Base-by-base conservation (phyloP, 2,797 vertebrate species). In the Chaenodraco wilsoni region DNA sequence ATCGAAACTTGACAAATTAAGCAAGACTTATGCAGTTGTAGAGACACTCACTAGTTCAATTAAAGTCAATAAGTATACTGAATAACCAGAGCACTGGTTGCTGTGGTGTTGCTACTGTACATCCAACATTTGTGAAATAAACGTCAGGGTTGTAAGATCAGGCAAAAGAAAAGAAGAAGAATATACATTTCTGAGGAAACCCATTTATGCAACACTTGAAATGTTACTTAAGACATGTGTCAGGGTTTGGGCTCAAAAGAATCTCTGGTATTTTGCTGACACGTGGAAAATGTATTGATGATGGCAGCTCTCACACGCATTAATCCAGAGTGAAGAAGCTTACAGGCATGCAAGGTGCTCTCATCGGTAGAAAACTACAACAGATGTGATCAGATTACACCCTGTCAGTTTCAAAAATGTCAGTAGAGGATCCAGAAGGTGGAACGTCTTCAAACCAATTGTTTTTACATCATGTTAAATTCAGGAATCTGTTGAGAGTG, bases 71-170 rank as follows among this genome's bases (percentile, higher is more conserved):
- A 27, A 27, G 27, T 6, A 37, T 9, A 37, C 6, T 63, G 19
- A 56, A 27, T 50, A 41, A 52, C 48, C 23, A 40, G 43, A 37
- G 44, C 12, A 31, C 1, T 15, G 43, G 13, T 13, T 14, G 19
- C 5, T n/a, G 31, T n/a, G 41, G n/a, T 31, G 62, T 66, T 55
- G 40, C 74, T 27, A 21, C 21, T 21, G 21, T 21, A 55, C 68
- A 74, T 59, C 13, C 14, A 37, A 19, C 4, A 7, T 49, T 61
- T 41, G 50, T 55, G 44, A 72, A 78, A 70, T n/a, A 60, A 64
- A 71, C 2, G 9, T 27, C 60, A 49, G n/a, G 17, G 13, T 13
- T 52, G 16, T 27, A 40, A 74, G 11, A 61, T 41, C 50, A 44
- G 19, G 27, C 15, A 37, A 21, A 81, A 79, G 1, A 51, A 12